Base-by-base conservation (phyloP, 2,888 invertebrate genomes). In the Gymnosoma rotundatum region DNA sequence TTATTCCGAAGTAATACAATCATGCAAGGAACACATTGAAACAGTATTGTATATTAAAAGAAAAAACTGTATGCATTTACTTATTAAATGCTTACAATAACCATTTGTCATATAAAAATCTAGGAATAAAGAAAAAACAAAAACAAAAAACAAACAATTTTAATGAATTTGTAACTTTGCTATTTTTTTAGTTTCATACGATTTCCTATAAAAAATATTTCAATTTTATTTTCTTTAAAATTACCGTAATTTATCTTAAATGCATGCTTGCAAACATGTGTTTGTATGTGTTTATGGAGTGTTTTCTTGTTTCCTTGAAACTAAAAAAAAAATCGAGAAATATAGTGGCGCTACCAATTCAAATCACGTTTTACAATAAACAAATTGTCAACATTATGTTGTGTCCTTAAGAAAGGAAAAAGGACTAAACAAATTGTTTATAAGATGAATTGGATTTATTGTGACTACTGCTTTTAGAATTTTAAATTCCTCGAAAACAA, bases 321-420 rank as follows among this genome's bases (percentile, higher is more conserved):
- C 14, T 18, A 18, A 45, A 21, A 4, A 25, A 67, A 58, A 52
- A n/a, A 6, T 6, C 21, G 8, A 32, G 32, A 32, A 32, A 5
- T 32, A 32, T 32, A 5, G 32, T 38, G 16, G 5, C 52, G 32
- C 20, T 58, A 50, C 16, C 32, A 56, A 84, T 84, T 78, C 84
- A 74, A 60, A 74, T 81, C 84, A 84, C 81, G 84, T 84, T 78
- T 78, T 45, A 66, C 69, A 74, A 74, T 76, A 81, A 81, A 84
- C 84, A 84, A 81, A 84, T 84, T 84, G 84, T 81, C 81, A 84
- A 84, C 84, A 84, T 84, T 75, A 81, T 78, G 73, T 67, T 69
- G 73, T 67, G 74, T 76, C 58, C 74, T 74, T 76, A 66, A 70
- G 38, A 60, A 64, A 70, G 70, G 5, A 64, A 52, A 73, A 69